phyloP scores from a whole-genome alignment of 2,113 vertebrate species.

The Cottus gobio region DNA sequence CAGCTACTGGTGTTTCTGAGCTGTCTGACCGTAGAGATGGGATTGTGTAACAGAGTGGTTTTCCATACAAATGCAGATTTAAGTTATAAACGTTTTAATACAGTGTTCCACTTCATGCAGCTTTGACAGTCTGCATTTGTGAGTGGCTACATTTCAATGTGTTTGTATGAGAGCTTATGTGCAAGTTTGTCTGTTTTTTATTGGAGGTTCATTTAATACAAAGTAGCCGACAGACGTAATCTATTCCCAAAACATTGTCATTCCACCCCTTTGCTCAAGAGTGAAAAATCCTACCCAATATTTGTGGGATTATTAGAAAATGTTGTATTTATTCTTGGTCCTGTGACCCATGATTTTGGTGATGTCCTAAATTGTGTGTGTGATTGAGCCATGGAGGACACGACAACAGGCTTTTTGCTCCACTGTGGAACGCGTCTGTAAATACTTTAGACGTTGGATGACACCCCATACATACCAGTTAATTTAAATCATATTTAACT shows the following conservation, averaged over 20 bases:
- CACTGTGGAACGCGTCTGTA: neutral
- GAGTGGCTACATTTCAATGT: neutral
- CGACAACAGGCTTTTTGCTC: too few relatives aligned
- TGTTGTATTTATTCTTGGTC: too few relatives aligned
- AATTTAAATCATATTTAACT: neutral
- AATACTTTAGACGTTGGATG: neutral
- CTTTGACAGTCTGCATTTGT: neutral
- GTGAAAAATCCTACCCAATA: neutral
- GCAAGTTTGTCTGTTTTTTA: neutral
- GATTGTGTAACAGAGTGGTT: constrained; percentile 26
- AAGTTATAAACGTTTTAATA: neutral
- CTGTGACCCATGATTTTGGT: too few relatives aligned
- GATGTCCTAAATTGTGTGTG: too few relatives aligned
- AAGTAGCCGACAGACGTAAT: neutral
- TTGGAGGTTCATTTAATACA: too few relatives aligned
- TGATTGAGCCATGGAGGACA: neutral
- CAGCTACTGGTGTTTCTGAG: constrained; percentile 28
- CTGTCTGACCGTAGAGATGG: constrained; percentile 11
- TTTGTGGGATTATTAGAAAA: neutral
- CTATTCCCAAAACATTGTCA: neutral
- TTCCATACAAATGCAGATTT: constrained; percentile 18
- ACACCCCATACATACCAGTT: neutral
- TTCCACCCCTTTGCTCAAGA: neutral
- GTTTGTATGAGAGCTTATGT: neutral
- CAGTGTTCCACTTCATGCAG: neutral